phyloP scores from a whole-genome alignment of 1,140 invertebrate species.

The Brachionus manjavacas region DNA sequence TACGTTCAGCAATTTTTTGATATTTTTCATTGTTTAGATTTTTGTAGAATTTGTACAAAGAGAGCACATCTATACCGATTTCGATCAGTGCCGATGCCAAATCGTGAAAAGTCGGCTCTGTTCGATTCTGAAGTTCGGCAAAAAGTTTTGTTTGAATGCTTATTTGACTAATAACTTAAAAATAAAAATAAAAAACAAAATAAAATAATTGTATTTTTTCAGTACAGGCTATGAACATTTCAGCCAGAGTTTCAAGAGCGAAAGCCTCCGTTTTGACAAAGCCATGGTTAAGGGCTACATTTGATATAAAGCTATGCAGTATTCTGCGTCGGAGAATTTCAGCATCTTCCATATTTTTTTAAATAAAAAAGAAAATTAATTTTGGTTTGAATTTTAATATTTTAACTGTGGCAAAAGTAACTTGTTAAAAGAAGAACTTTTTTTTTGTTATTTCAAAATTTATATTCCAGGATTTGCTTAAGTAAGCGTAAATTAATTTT shows the following conservation, averaged over 20 bases:
- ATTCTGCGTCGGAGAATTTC: slow-evolving; percentile 21
- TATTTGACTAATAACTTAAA: slow-evolving; percentile 22
- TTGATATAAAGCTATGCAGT: background rate
- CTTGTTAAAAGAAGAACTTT: background rate
- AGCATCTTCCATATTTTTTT: slow-evolving; percentile 3
- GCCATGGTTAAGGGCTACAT: background rate
- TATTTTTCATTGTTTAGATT: background rate
- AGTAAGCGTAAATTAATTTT: no score
- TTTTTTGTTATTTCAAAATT: background rate
- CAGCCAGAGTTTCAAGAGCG: slow-evolving; percentile 20
- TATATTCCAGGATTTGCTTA: background rate
- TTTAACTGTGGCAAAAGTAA: background rate
- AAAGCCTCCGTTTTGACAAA: background rate
- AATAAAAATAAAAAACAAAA: background rate
- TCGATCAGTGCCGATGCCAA: slow-evolving; percentile 34
- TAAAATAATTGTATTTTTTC: background rate
- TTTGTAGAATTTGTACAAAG: background rate
- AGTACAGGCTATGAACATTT: slow-evolving; percentile 26
- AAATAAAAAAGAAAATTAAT: background rate
- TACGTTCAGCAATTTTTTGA: background rate
- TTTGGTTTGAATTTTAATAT: background rate
- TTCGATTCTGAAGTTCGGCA: slow-evolving; percentile 24
- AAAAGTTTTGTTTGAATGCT: slow-evolving; percentile 28
- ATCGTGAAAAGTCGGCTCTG: slow-evolving; percentile 27
- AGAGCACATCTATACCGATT: background rate